Conservation (phyloP, 1,140 invertebrate species). For the Sycophaga agraensis region DNA sequence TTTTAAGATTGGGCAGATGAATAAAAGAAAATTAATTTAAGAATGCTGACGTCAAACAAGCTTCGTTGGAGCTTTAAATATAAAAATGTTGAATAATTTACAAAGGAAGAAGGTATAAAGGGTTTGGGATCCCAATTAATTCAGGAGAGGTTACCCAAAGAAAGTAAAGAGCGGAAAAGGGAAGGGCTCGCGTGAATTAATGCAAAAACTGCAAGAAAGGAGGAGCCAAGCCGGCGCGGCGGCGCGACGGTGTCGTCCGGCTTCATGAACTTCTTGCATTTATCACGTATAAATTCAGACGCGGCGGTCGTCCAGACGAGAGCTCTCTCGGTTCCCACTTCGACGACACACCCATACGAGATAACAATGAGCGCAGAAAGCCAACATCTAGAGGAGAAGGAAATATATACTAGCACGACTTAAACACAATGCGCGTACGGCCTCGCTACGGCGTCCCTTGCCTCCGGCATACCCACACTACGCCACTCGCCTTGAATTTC, state of each 20-base stretch:
- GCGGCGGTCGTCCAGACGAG: background rate
- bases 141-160: too few species aligned
- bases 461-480: too few species aligned
- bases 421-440: too few species aligned
- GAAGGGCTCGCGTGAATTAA: too few species aligned
- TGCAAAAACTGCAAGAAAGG: background rate
- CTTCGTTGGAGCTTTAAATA: too few species aligned
- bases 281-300: slow-evolving; percentile 20
- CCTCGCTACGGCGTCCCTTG: too few species aligned
- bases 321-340: background rate
- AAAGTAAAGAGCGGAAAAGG: background rate
- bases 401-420: slow-evolving; percentile 10
- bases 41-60: too few species aligned
- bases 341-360: slow-evolving; percentile 28
- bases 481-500: background rate
- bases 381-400: slow-evolving; percentile 3
- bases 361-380: slow-evolving; percentile 27
- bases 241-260: background rate
- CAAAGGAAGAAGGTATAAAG: too few species aligned
- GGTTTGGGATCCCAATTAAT: background rate
- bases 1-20: too few species aligned
- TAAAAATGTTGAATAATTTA: too few species aligned
- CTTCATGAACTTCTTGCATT: slow-evolving; percentile 16
- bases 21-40: too few species aligned
- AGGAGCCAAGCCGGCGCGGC: background rate